phyloP scores from a whole-genome alignment of 2,888 invertebrate species.

The Agrotis puta region DNA sequence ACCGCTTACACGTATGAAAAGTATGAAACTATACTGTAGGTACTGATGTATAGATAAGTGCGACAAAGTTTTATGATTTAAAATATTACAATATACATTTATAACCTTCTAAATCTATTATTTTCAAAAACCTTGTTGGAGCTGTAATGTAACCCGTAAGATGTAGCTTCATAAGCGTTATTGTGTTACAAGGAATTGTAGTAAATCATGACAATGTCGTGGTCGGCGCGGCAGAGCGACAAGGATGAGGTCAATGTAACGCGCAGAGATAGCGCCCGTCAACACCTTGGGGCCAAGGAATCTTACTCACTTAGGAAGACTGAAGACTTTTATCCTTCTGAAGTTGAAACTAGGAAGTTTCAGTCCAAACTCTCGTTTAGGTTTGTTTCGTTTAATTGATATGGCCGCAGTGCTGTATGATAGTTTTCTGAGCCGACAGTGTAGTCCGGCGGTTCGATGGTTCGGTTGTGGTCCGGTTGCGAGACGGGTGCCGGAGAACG shows the following conservation, averaged over 20 bases:
- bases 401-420: background rate
- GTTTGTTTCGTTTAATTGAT: background rate
- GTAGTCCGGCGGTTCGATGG: background rate
- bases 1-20: constrained; percentile 73
- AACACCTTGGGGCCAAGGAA: constrained; percentile 38
- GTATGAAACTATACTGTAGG: constrained; percentile 67
- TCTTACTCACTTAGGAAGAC: background rate
- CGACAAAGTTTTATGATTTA: background rate
- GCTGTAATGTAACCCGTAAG: background rate
- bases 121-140: constrained; percentile 7
- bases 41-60: background rate
- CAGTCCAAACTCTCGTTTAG: background rate
- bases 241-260: constrained; percentile 51
- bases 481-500: constrained; percentile 41
- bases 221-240: constrained; percentile 45
- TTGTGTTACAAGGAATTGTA: constrained; percentile 39
- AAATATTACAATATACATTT: constrained; percentile 4
- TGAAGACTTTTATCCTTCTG: constrained; percentile 5
- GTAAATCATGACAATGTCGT: constrained; percentile 54
- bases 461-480: constrained; percentile 52
- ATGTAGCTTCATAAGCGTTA: constrained; percentile 7
- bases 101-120: constrained; percentile 7
- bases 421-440: background rate
- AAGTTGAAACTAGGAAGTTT: background rate
- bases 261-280: constrained; percentile 43